A percentile compares a stretch with the other conserved stretches of the same genome.
Evolutionary conservation across 2,888 invertebrate genomes (phyloP).

Genomic region (Drosophila macrospina): DNA sequence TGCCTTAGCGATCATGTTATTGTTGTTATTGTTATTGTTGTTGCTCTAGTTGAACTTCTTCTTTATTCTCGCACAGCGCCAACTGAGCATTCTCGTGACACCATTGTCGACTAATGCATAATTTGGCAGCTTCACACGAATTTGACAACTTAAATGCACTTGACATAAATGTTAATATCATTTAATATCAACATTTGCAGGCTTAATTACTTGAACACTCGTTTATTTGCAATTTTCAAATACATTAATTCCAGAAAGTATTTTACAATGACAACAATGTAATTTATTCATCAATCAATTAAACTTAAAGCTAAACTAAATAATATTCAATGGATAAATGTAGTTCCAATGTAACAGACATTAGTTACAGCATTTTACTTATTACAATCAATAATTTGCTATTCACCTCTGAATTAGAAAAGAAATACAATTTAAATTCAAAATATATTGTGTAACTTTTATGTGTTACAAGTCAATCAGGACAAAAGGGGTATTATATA

Average conservation of each 20-base stretch:
- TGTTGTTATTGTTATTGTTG: neutral
- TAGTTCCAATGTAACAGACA: too few relatives aligned
- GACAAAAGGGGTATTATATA: too few relatives aligned
- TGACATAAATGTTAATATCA: constrained; percentile 17
- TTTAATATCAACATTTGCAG: constrained; percentile 25
- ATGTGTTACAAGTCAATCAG: too few relatives aligned
- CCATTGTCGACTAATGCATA: constrained; percentile 33
- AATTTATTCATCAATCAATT: constrained; percentile 41
- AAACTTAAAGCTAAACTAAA: constrained; percentile 5
- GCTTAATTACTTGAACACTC: constrained; percentile 26
- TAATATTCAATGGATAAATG: too few relatives aligned
- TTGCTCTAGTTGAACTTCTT: constrained; percentile 32
- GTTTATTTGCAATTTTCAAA: constrained; percentile 54
- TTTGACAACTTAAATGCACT: constrained; percentile 52
- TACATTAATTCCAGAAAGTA: constrained; percentile 48
- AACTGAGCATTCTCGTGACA: constrained; percentile 1
- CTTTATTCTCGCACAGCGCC: constrained; percentile 31
- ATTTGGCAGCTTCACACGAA: constrained; percentile 41
- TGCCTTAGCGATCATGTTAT: constrained; percentile 3
- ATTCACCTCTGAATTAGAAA: too few relatives aligned
- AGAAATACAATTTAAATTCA: too few relatives aligned
- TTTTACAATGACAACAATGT: constrained; percentile 23
- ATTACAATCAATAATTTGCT: too few relatives aligned
- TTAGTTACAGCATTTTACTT: too few relatives aligned
- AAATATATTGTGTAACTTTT: too few relatives aligned